phyloP scores from a whole-genome alignment of 1,140 invertebrate species.

The Phymorhynchus buccinoides region DNA sequence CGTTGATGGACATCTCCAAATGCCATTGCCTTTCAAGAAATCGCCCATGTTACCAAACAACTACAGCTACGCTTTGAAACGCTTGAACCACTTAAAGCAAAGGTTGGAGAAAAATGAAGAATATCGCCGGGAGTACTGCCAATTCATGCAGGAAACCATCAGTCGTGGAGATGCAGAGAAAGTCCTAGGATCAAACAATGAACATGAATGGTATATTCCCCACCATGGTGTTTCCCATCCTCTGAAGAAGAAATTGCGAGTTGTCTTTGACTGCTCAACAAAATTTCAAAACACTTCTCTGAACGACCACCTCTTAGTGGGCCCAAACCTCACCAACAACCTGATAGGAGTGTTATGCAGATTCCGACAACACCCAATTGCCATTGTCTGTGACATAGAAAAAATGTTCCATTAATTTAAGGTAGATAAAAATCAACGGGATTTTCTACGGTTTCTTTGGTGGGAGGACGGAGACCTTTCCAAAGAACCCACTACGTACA shows the following conservation, averaged over 20 bases:
- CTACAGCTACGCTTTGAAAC: neutral
- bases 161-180: neutral
- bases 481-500: constrained; percentile 37
- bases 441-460: constrained; percentile 52
- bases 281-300: constrained; percentile 46
- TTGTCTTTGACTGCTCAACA: constrained; percentile 48
- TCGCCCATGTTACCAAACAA: neutral
- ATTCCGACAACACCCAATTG: constrained; percentile 48
- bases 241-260: constrained; percentile 48
- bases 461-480: constrained; percentile 40
- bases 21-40: constrained; percentile 27
- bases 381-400: constrained; percentile 56
- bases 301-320: constrained; percentile 56
- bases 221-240: constrained; percentile 45
- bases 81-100: neutral
- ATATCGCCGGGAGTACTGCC: no score
- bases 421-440: constrained; percentile 33
- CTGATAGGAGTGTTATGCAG: constrained; percentile 49
- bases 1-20: constrained; percentile 13
- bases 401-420: constrained; percentile 51
- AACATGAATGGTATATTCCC: constrained; percentile 47
- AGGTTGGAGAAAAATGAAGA: neutral
- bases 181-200: neutral
- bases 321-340: constrained; percentile 57
- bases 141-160: no score